Conservation (phyloP, 2,797 vertebrate species). For the Pagetopsis macropterus region DNA sequence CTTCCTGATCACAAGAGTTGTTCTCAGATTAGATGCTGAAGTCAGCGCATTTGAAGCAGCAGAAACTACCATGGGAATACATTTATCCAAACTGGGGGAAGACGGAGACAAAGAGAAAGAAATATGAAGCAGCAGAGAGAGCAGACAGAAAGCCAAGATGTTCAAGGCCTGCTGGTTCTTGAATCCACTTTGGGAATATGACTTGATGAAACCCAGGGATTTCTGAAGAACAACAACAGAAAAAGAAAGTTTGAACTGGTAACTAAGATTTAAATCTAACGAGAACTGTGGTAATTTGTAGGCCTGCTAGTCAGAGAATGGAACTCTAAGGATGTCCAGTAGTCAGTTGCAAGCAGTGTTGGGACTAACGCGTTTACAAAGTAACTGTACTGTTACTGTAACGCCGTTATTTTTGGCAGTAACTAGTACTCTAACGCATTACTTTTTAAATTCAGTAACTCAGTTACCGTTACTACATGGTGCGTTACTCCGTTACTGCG, state of each 20-base stretch:
- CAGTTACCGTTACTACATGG: too few relatives aligned
- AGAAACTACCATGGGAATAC: slow-evolving; percentile 57
- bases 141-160: slow-evolving; percentile 9
- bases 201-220: slow-evolving; percentile 38
- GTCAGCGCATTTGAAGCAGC: slow-evolving; percentile 69
- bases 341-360: neutral
- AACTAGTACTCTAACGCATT: too few relatives aligned
- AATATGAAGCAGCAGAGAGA: slow-evolving; percentile 8
- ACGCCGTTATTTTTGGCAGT: too few relatives aligned
- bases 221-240: slow-evolving; percentile 22
- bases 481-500: too few relatives aligned
- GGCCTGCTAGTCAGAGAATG: neutral
- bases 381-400: too few relatives aligned
- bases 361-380: too few relatives aligned
- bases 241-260: neutral
- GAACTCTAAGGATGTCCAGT: neutral
- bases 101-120: slow-evolving; percentile 27
- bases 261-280: neutral
- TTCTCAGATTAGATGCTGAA: slow-evolving; percentile 71
- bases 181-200: slow-evolving; percentile 27
- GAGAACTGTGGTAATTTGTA: neutral
- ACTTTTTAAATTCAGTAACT: too few relatives aligned
- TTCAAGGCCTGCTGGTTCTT: slow-evolving; percentile 29
- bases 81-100: slow-evolving; percentile 46
- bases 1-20: slow-evolving; percentile 73